phyloP scores from a whole-genome alignment of 2,113 vertebrate species.

The Rhinichthys klamathensis region DNA sequence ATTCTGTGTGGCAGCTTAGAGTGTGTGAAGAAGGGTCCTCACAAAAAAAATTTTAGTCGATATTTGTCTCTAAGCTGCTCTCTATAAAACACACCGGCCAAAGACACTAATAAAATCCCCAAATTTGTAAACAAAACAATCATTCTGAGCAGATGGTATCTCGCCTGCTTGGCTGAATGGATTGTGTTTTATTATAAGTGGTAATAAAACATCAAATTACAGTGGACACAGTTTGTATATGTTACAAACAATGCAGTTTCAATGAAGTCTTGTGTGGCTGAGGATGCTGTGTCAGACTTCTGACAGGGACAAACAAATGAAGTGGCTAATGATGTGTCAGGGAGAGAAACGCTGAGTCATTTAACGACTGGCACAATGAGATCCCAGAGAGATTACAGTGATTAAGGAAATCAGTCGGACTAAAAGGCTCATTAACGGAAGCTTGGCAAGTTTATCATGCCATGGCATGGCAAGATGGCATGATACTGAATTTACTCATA shows the following conservation, averaged over 20 bases:
- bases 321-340: constrained; percentile 35
- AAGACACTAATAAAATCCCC: not conserved
- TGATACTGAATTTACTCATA: not conserved
- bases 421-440: constrained; percentile 16
- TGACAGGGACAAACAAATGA: constrained; percentile 34
- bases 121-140: constrained; percentile 19
- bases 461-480: not conserved
- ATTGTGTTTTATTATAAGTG: not conserved
- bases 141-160: not conserved
- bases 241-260: not conserved
- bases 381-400: constrained; percentile 11
- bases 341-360: constrained; percentile 32
- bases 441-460: not conserved
- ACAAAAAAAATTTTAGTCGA: not conserved
- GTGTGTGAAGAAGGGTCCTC: not conserved
- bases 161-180: not conserved
- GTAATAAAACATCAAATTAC: not conserved
- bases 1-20: constrained; percentile 1
- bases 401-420: constrained; percentile 20
- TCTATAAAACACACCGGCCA: not conserved
- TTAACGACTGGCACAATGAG: constrained; percentile 15
- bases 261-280: constrained; percentile 9
- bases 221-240: not conserved
- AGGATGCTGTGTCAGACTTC: constrained; percentile 29
- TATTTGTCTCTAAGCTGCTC: not conserved